Percentiles rank a stretch among this genome's conserved stretches.
Conservation (phyloP, 1,140 invertebrate species). For the Paralvinella palmiformis region DNA sequence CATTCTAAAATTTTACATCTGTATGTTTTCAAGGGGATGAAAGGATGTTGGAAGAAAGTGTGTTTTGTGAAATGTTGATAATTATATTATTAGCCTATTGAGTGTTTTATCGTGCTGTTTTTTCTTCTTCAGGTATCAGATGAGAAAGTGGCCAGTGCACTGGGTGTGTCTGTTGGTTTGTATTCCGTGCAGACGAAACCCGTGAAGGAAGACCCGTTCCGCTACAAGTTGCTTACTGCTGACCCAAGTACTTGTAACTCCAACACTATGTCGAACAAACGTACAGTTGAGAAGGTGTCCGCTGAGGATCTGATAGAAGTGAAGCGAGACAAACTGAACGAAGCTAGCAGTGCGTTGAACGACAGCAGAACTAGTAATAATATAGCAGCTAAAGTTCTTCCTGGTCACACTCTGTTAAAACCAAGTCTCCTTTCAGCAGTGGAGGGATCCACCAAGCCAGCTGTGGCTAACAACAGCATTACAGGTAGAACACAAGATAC, state of each 20-base stretch:
- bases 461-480: too few relatives aligned
- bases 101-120: neutral
- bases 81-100: neutral
- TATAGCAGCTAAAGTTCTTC: too few relatives aligned
- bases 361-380: too few relatives aligned
- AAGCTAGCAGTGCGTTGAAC: too few relatives aligned
- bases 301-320: too few relatives aligned
- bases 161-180: neutral
- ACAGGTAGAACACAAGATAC: too few relatives aligned
- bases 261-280: neutral
- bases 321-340: too few relatives aligned
- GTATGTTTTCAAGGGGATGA: neutral
- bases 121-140: neutral
- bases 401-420: too few relatives aligned
- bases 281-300: neutral
- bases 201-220: conserved; percentile 2
- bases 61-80: neutral
- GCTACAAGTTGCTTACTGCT: conserved; percentile 1
- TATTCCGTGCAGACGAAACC: neutral
- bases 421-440: too few relatives aligned
- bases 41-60: neutral
- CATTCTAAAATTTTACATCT: neutral
- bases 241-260: neutral
- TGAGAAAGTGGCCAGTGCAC: neutral
- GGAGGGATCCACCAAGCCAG: too few relatives aligned